These are phyloP conservation scores for Protophormia terraenovae DNA, from an alignment of 2,888 invertebrate genomes.

Conservation along the genomic window DNA sequence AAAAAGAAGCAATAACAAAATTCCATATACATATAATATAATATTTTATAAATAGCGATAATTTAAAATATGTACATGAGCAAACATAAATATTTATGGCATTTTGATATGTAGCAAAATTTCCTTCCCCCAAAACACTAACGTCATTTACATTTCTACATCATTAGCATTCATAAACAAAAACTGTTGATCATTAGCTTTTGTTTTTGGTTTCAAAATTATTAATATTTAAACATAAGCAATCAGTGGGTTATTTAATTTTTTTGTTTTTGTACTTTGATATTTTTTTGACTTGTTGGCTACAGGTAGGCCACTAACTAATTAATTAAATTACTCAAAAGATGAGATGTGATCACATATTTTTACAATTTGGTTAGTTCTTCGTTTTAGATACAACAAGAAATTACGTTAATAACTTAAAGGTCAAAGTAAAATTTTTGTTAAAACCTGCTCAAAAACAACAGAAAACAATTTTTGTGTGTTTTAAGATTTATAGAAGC, in stretches of 20 bases:
- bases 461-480: neutral
- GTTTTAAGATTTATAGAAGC: conserved; percentile 12
- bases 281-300: neutral
- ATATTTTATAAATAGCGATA: neutral
- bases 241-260: neutral
- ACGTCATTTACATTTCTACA: neutral
- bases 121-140: neutral
- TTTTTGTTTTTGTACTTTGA: too few species aligned
- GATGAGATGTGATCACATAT: neutral
- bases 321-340: conserved; percentile 32
- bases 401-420: neutral
- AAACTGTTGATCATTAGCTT: neutral
- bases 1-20: neutral
- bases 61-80: neutral
- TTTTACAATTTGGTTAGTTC: neutral
- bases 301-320: conserved; percentile 15
- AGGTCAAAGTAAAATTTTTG: neutral
- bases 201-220: neutral
- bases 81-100: neutral
- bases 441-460: neutral
- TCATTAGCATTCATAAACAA: conserved; percentile 20
- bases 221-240: neutral
- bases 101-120: neutral
- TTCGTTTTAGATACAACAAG: neutral
- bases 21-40: neutral